Percentiles rank a stretch among this genome's conserved stretches.
Evolutionary conservation across 2,113 vertebrate species (phyloP).

Genomic region (Oncorhynchus kisutch): DNA sequence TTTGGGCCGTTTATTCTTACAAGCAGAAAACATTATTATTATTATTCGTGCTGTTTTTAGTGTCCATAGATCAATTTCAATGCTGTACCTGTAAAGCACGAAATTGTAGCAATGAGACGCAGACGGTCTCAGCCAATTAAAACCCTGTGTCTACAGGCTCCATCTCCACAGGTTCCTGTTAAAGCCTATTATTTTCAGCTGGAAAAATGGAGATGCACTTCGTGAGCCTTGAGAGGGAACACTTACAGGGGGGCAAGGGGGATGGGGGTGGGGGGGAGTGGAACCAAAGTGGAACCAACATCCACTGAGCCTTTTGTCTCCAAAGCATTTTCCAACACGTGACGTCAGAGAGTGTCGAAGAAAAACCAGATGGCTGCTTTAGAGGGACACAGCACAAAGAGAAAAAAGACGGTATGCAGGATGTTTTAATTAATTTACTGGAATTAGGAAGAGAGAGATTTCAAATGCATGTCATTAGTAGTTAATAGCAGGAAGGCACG

Average conservation of each 20-base stretch:
- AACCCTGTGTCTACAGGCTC: slow-evolving; percentile 4
- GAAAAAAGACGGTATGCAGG: slow-evolving; percentile 35
- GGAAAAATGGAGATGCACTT: slow-evolving; percentile 61
- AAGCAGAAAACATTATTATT: background rate
- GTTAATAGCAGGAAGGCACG: background rate
- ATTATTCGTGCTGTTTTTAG: slow-evolving; percentile 31
- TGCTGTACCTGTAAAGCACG: slow-evolving; percentile 25
- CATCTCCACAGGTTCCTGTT: slow-evolving; percentile 37
- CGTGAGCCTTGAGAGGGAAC: slow-evolving; percentile 26
- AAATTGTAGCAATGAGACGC: slow-evolving; percentile 28
- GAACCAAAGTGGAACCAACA: slow-evolving; percentile 19
- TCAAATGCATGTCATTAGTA: background rate
- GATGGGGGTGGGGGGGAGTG: background rate
- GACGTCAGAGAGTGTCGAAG: slow-evolving; percentile 7
- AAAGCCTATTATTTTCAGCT: slow-evolving; percentile 48
- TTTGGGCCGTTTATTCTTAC: background rate
- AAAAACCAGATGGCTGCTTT: background rate
- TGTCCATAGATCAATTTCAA: slow-evolving; percentile 47
- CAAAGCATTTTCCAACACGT: slow-evolving; percentile 12
- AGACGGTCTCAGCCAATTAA: slow-evolving; percentile 44
- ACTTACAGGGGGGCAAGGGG: slow-evolving; percentile 7
- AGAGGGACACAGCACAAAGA: slow-evolving; percentile 12
- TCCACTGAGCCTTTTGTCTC: slow-evolving; percentile 25
- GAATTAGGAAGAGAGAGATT: slow-evolving; percentile 11
- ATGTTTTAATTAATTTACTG: slow-evolving; percentile 33